A percentile compares a stretch with the other conserved stretches of the same genome.
These are phyloP conservation scores for Ennomos erosarius DNA, from an alignment of 2,888 invertebrate species.

Conservation along the genomic window DNA sequence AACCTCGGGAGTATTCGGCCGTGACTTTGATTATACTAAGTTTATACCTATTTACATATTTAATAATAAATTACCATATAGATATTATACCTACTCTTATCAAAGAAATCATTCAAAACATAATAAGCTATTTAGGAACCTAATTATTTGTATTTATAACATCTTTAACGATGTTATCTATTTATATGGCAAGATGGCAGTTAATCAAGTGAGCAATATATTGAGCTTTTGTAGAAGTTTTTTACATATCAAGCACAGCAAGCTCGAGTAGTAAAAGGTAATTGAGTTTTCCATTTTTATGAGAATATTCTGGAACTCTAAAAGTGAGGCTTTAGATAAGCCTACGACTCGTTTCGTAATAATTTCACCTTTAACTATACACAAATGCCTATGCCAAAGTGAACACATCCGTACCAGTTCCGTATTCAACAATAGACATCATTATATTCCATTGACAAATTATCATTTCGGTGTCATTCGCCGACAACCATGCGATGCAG, in stretches of 20 bases:
- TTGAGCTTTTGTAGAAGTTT: slow-evolving; percentile 13
- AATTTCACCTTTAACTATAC: slow-evolving; percentile 29
- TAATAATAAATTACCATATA: slow-evolving; percentile 16
- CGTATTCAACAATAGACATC: slow-evolving; percentile 35
- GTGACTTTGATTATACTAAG: slow-evolving; percentile 25
- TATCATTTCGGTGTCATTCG: slow-evolving; percentile 39
- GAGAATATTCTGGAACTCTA: too few species aligned
- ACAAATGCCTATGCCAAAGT: slow-evolving; percentile 31
- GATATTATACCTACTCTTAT: slow-evolving; percentile 8
- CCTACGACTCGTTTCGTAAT: slow-evolving; percentile 22
- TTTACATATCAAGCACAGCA: not conserved
- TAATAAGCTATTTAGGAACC: slow-evolving; percentile 21
- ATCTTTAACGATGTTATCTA: slow-evolving; percentile 8
- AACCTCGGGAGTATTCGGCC: slow-evolving; percentile 2
- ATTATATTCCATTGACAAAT: slow-evolving; percentile 28
- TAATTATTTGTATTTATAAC: slow-evolving; percentile 14
- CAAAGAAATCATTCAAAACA: slow-evolving; percentile 1
- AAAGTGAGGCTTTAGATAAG: too few species aligned
- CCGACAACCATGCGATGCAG: slow-evolving; percentile 20
- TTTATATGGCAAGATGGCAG: slow-evolving; percentile 15
- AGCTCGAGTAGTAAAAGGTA: too few species aligned
- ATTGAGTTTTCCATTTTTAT: too few species aligned
- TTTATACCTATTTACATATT: slow-evolving; percentile 19
- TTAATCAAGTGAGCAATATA: slow-evolving; percentile 19
- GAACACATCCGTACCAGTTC: slow-evolving; percentile 41